Base-by-base conservation (phyloP, 2,113 vertebrate genomes). In the Melanerpes aurifrons region DNA sequence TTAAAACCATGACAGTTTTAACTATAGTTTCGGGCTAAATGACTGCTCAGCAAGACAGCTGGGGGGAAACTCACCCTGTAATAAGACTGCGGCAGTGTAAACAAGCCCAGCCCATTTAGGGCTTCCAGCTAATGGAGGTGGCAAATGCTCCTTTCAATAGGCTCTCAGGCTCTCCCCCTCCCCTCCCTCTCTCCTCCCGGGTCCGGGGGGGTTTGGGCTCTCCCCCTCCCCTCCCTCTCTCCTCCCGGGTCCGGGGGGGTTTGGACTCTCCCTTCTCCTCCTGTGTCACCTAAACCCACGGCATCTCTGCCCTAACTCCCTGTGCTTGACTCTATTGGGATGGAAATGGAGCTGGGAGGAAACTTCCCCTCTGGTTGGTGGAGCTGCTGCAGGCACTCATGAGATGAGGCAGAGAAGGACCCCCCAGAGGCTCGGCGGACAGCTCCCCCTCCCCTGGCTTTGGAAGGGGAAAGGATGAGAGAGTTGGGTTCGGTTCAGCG, bases 1-100 rank as follows among this genome's bases (percentile, higher is more conserved):
- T 96, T 96, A 94, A 94, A 97, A 92, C 80, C 86, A 92, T 93
- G 92, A 94, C 94, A 96, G 80, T 87, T 88, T 87, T 96, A 96
- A 95, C 79, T 92, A 95, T 85, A 96, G 86, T 94, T 96, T 89
- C 89, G 88, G 68, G 87, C 92, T 87, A 93, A 94, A 90, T 95
- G 94, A 82, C 89, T 95, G 70, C 25, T 93, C 89, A 87, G 82
- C 67, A 69, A 96, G 91, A 96, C 95, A 96, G 94, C 96, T 96
- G 95, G 92, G 95, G 92, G 84, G 93, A 94, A 94, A 95, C 86
- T 88, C 92, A 91, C 86, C 89, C 94, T 96, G 68, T 96, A 96
- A 86, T 83, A 93, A 89, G 74, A 86, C 77, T 78, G 93, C 77
- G 94, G 93, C 82, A 56, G 78, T 77, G 69, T 78, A 91, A 93